phyloP scores from a whole-genome alignment of 2,888 invertebrate species.

The Phaedon cochleariae region DNA sequence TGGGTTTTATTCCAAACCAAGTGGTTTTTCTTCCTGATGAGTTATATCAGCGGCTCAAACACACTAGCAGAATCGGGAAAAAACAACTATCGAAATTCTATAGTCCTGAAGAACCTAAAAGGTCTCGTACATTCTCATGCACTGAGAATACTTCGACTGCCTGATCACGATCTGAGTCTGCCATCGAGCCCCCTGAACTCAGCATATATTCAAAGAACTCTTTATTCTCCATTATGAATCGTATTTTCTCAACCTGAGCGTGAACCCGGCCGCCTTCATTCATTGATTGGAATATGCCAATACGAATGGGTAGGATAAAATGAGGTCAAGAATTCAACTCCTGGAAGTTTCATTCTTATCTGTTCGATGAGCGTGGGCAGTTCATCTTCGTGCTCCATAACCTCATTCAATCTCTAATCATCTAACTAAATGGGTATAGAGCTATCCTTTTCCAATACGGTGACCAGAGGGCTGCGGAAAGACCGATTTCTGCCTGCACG shows the following conservation, averaged over 20 bases:
- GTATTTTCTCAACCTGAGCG: not conserved
- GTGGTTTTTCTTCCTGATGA: too few species aligned
- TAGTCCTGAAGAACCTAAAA: not conserved
- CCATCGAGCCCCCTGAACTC: not conserved
- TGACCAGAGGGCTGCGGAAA: not conserved
- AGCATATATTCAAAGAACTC: too few species aligned
- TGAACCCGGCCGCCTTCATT: not conserved
- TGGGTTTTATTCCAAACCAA: not conserved
- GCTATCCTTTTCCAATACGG: not conserved
- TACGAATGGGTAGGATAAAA: constrained; percentile 41
- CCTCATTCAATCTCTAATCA: constrained; percentile 20
- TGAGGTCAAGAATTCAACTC: constrained; percentile 28
- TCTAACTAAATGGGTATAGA: constrained; percentile 17
- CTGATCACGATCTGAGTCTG: too few species aligned
- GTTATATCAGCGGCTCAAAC: not conserved
- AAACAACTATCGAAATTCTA: not conserved
- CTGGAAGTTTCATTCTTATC: too few species aligned
- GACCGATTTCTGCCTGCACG: not conserved
- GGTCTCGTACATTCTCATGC: constrained; percentile 1
- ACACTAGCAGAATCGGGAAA: not conserved
- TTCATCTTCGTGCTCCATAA: constrained; percentile 4
- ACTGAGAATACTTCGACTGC: not conserved
- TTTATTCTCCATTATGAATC: not conserved
- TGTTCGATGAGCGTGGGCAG: too few species aligned
- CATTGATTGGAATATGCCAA: constrained; percentile 40